Percentiles rank a stretch among this genome's conserved stretches.
Evolutionary conservation across 2,113 vertebrate species (phyloP).

Genomic region (Parotia lawesii): DNA sequence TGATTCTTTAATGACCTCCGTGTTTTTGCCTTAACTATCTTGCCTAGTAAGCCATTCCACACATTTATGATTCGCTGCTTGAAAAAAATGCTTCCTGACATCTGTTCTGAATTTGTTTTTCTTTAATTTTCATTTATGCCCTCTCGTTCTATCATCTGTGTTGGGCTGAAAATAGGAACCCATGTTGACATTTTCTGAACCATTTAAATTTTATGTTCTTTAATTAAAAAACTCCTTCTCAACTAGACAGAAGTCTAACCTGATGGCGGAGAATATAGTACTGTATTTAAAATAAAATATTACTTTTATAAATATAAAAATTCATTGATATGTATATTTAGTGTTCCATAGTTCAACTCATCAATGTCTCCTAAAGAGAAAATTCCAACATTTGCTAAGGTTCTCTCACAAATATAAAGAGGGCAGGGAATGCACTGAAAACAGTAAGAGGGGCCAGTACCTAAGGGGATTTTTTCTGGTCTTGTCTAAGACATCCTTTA

Average conservation of each 20-base stretch:
- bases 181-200: slow-evolving; percentile 79
- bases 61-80: slow-evolving; percentile 69
- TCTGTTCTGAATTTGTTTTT: slow-evolving; percentile 80
- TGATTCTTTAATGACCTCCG: slow-evolving; percentile 66
- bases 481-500: background rate
- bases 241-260: slow-evolving; percentile 64
- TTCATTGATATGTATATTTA: background rate
- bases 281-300: slow-evolving; percentile 9
- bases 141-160: slow-evolving; percentile 77
- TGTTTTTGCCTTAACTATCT: slow-evolving; percentile 65
- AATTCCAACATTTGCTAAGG: background rate
- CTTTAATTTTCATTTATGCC: slow-evolving; percentile 81
- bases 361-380: background rate
- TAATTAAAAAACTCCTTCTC: slow-evolving; percentile 72
- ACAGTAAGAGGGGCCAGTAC: background rate
- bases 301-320: background rate
- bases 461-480: background rate
- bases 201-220: slow-evolving; percentile 76
- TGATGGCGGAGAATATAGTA: slow-evolving; percentile 9
- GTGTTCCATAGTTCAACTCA: background rate
- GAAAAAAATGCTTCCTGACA: slow-evolving; percentile 73
- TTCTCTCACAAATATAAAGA: background rate
- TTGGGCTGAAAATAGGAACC: slow-evolving; percentile 78
- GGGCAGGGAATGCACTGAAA: background rate
- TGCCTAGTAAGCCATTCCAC: slow-evolving; percentile 71